Evolutionary conservation across 2,888 invertebrate species (phyloP), one percentile per base, ranked within the genome.

Genomic region (Xestobium rufovillosum): DNA sequence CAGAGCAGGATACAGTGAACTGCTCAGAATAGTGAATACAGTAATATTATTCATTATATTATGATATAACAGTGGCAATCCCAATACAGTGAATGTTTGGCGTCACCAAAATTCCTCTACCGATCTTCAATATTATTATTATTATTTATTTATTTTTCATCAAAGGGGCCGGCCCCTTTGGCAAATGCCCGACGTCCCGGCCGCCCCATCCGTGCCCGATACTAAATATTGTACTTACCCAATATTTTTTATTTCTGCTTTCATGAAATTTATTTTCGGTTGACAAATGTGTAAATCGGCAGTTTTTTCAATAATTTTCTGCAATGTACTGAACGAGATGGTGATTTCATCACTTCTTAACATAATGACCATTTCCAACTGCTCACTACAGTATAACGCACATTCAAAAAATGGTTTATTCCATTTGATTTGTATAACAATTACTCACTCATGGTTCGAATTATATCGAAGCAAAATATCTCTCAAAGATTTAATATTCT

Each of bases 401-500:
- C 9, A 27, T 27, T 8, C 6, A 8, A 27, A 27, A 27, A 8
- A 27, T 8, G 11, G n/a, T n/a, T n/a, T 11, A 6, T 6, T 27
- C 11, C 10, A 27, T n/a, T n/a, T n/a, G n/a, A n/a, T n/a, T n/a
- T n/a, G n/a, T n/a, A n/a, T n/a, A n/a, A n/a, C n/a, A n/a, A 50
- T 48, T 42, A 42, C 25, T 40, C 42, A 23, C 34, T 28, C 11
- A 31, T 25, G 9, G 34, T 13, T 17, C 47, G 14, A 25, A 49
- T 31, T 26, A 43, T 38, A 26, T 44, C 28, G 19, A 48, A 26
- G 36, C 41, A 34, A 9, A 45, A 30, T 3, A 28, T 38, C 27
- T 51, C 39, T 59, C 67, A 66, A 66, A 68, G 66, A 63, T 68
- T 63, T n/a, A n/a, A n/a, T n/a, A n/a, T n/a, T n/a, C n/a, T n/a